Evolutionary conservation across 2,888 invertebrate species (phyloP), one percentile per base, ranked within the genome.

Genomic region (Priocnemis perturbator): DNA sequence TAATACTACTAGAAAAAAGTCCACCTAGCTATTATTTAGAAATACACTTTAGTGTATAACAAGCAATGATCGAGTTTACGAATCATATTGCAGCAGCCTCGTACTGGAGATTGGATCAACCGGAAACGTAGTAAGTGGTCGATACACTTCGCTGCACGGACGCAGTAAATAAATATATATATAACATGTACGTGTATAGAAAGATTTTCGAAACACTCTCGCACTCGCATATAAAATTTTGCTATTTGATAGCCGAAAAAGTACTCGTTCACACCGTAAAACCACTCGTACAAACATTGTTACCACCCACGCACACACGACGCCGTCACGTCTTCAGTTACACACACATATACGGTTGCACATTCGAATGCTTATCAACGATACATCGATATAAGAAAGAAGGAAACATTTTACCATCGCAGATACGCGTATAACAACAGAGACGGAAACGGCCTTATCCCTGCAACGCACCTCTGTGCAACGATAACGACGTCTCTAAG

Each of bases 131-230:
- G 11, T 71, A 73, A 73, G 52, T 26, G 45, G 30, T 26, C 5
- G 26, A 21, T 26, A 21, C 52, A 30, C 15, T 73, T 70, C 62
- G 74, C 79, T 77, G 79, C 76, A 64, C 59, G 37, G 37, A 77
- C 65, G 73, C 78, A 77, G 74, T 78, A 82, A 83, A 83, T 85
- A 81, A 77, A 81, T 76, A 71, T 79, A 67, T 76, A 71, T 79
- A 67, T 74, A 80, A 74, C 69, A 74, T 68, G 76, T 67, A 78
- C 67, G 71, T 77, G 23, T 75, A 77, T 74, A 69, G 72, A 78
- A 73, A 80, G 74, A 77, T 66, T 62, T 67, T 55, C 73, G 37
- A 61, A 53, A 60, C 58, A 48, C 64, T 61, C 37, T 37, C 69
- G 68, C 70, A 64, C 77, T 67, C 71, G 71, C 77, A 73, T 77